Evolutionary conservation across 2,888 invertebrate genomes (phyloP).

Genomic region (Seladonia tumulorum): DNA sequence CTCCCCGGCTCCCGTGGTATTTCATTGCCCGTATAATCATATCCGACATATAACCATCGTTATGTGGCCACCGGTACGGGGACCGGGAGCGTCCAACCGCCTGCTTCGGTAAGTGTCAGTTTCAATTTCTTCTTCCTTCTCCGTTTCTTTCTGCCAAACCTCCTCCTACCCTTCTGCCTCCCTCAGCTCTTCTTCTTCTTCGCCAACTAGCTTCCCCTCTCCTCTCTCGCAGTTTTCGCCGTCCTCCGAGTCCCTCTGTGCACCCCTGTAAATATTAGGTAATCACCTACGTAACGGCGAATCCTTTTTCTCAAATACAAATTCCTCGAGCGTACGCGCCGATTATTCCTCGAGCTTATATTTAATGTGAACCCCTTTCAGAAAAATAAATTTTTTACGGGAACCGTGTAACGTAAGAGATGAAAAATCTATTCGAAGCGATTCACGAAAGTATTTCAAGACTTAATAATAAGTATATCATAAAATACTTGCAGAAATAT

Average conservation of each 20-base stretch:
- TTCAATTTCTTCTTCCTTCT: constrained; percentile 34
- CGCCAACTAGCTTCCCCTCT: not conserved
- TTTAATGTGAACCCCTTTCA: too few species aligned
- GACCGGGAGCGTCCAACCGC: constrained; percentile 7
- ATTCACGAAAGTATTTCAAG: too few species aligned
- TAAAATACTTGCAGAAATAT: too few species aligned
- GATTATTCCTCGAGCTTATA: not conserved
- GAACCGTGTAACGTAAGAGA: too few species aligned
- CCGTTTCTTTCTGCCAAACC: not conserved
- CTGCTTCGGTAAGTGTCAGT: constrained; percentile 33
- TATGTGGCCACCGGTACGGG: constrained; percentile 21
- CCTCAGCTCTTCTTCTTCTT: not conserved
- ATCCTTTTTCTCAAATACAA: not conserved
- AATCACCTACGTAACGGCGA: not conserved
- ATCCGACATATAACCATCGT: constrained; percentile 50
- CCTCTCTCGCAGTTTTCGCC: not conserved
- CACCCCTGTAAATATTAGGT: not conserved
- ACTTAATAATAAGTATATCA: too few species aligned
- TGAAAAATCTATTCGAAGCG: too few species aligned
- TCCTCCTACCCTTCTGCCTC: not conserved
- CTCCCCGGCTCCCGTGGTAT: constrained; percentile 42
- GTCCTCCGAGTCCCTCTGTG: not conserved
- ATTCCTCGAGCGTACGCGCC: not conserved
- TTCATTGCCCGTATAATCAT: constrained; percentile 60
- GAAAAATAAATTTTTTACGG: too few species aligned